phyloP scores from a whole-genome alignment of 1,140 invertebrate species.

The Plectrocnemia conspersa region DNA sequence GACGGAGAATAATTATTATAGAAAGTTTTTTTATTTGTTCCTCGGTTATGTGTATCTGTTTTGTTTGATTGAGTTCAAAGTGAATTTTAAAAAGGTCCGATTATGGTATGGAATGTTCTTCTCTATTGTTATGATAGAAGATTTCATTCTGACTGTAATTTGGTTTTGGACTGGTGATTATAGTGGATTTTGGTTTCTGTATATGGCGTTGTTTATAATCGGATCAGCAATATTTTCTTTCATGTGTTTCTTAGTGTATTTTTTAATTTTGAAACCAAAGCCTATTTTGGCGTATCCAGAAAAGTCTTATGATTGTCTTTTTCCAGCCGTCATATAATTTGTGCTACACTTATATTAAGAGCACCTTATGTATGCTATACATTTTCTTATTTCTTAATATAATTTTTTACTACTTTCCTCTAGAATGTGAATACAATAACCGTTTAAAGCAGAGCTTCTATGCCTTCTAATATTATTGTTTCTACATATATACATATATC shows the following conservation, averaged over 20 bases:
- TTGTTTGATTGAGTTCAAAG: conserved; percentile 69
- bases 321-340: no score
- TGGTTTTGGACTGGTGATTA: conserved; percentile 60
- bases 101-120: conserved; percentile 63
- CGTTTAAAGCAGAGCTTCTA: no score
- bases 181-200: conserved; percentile 57
- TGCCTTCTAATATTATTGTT: no score
- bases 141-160: conserved; percentile 56
- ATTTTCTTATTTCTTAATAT: no score
- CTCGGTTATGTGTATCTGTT: conserved; percentile 68
- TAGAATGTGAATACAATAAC: no score
- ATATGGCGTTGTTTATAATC: conserved; percentile 52
- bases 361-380: no score
- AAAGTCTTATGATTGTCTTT: conserved; percentile 21
- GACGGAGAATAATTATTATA: conserved; percentile 52
- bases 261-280: conserved; percentile 52
- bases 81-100: conserved; percentile 64
- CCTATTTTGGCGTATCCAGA: conserved; percentile 46
- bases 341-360: no score
- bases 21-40: conserved; percentile 56
- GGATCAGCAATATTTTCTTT: conserved; percentile 48
- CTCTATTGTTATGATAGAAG: conserved; percentile 60
- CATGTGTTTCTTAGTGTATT: conserved; percentile 52
- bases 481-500: no score
- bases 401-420: no score